Evolutionary conservation across 2,797 vertebrate genomes (phyloP), one percentile per base, ranked within the genome.

Genomic region (Astyanax mexicanus): DNA sequence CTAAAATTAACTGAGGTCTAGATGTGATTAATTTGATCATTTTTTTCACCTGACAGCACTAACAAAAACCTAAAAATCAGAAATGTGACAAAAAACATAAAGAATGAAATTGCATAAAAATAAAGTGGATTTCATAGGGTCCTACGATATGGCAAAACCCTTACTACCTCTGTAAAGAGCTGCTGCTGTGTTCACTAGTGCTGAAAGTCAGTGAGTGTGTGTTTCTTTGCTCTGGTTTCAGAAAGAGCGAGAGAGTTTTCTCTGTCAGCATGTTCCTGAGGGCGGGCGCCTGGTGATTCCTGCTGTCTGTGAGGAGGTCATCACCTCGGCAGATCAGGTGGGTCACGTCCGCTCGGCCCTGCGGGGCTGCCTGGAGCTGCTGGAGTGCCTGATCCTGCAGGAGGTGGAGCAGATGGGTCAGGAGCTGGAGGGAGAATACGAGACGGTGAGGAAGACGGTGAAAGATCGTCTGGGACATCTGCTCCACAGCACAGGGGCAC

Each of bases 351-450:
- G 91, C 44, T 79, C 86, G 0, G 93, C 92, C 35, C 83, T 94
- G 84, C 88, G 86, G 2, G 88, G 90, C 75, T 93, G 93, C 49
- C 81, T 90, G 64, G 89, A 90, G 2, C 87, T 94, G 64, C 84
- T 94, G 51, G 90, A 92, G 84, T 86, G 82, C 72, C 71, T 92
- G 78, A 92, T 91, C 70, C 40, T 17, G 62, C 87, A 85, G 62
- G 93, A 93, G 76, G 88, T 89, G 57, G 91, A 93, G 83, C 92
- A 94, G 51, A 89, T 90, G 89, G 92, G 91, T 0, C 77, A 86
- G 74, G 71, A 87, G 70, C 13, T 83, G n/a, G 87, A 90, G 49
- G 88, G 88, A 1, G 88, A 92, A 68, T 94, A 90, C 0, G 91
- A 93, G 81, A 80, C 67, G n/a, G 69, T 84, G 75, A 89, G 84